These are phyloP conservation scores for Rhagonycha fulva DNA, from an alignment of 2,888 invertebrate genomes.

Conservation along the genomic window DNA sequence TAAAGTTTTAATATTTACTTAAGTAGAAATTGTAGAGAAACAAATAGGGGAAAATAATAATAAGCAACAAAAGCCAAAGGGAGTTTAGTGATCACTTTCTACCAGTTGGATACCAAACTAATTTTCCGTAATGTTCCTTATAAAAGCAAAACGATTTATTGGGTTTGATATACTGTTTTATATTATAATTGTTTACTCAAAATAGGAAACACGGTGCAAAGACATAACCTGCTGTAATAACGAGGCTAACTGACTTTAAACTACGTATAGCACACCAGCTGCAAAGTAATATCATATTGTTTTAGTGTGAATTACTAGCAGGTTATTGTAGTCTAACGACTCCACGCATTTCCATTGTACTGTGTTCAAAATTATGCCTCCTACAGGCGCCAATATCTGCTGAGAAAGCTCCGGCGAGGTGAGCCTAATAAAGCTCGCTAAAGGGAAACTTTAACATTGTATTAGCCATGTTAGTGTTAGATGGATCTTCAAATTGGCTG, in stretches of 20 bases:
- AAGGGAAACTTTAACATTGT: constrained; percentile 11
- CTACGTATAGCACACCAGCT: constrained; percentile 17
- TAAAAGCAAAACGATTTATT: constrained; percentile 17
- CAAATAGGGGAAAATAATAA: neutral
- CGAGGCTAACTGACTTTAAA: constrained; percentile 12
- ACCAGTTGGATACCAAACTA: constrained; percentile 14
- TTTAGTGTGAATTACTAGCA: constrained; percentile 40
- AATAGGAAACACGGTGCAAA: constrained; percentile 16
- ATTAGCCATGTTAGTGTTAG: constrained; percentile 4
- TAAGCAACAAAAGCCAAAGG: neutral
- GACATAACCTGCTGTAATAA: constrained; percentile 26
- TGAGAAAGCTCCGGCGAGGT: constrained; percentile 31
- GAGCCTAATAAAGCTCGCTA: constrained; percentile 8
- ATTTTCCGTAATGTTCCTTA: constrained; percentile 11
- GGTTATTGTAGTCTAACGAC: constrained; percentile 43
- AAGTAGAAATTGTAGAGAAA: neutral
- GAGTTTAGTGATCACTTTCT: constrained; percentile 6
- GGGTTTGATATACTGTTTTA: constrained; percentile 17
- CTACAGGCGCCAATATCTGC: constrained; percentile 33
- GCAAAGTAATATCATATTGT: constrained; percentile 36
- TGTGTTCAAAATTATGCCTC: constrained; percentile 35
- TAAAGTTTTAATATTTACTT: neutral
- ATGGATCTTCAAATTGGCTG: neutral
- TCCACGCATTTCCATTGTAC: constrained; percentile 39
- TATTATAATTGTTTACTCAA: constrained; percentile 29